A percentile compares a stretch with the other conserved stretches of the same genome.
Evolutionary conservation across 2,797 vertebrate species (phyloP).

Genomic region (Philypnodon macrostomus): DNA sequence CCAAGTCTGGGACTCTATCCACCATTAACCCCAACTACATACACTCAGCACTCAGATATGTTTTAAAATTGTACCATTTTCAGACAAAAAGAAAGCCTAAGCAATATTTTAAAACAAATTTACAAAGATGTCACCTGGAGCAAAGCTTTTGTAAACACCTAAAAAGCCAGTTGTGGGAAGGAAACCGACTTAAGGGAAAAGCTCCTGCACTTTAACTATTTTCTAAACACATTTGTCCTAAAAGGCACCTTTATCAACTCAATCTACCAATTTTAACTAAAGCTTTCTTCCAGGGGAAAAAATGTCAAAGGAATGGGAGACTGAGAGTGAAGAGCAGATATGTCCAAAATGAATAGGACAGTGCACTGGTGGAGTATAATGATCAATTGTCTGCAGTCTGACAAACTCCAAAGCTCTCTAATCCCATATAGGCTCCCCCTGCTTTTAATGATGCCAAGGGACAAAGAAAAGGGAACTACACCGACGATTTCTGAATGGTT

Average conservation of each 20-base stretch:
- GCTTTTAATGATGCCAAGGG: conserved; percentile 50
- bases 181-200: neutral
- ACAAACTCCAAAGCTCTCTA: conserved; percentile 42
- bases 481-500: conserved; percentile 15
- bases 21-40: no score
- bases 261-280: conserved; percentile 2
- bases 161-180: no score
- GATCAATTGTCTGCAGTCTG: conserved; percentile 45
- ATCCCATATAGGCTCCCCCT: conserved; percentile 42
- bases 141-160: no score
- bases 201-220: no score
- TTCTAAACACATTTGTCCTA: no score
- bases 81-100: no score
- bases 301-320: conserved; percentile 1
- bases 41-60: no score
- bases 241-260: no score
- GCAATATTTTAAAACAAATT: no score
- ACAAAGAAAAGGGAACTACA: conserved; percentile 29
- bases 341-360: neutral
- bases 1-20: no score
- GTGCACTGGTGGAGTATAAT: conserved; percentile 30
- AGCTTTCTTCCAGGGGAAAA: conserved; percentile 2
- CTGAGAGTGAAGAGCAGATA: conserved; percentile 13
- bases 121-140: no score
- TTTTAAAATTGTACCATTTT: no score